Base-by-base conservation (phyloP, 2,113 vertebrate genomes). In the Okapia johnstoni region DNA sequence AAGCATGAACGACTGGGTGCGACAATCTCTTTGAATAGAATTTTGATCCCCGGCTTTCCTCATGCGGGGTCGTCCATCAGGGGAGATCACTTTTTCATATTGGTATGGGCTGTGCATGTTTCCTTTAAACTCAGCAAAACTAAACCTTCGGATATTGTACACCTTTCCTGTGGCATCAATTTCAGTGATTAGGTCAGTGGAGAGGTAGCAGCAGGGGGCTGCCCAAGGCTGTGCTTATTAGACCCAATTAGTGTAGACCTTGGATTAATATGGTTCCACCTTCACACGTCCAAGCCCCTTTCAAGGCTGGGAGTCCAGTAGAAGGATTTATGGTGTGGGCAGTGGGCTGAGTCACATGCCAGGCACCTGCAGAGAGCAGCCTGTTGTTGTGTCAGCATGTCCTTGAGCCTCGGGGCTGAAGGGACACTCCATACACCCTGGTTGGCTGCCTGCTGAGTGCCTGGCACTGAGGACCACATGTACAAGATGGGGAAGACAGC, bases 171-270 rank as follows among this genome's bases (percentile, higher is more conserved):
- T 57, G 84, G 92, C 63, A 88, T 95, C 57, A 86, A 85, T 97
- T 90, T 52, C 63, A 60, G 85, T 92, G 96, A 93, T 80, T 58
- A 89, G 73, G 58, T 79, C 87, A 87, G 33, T 58, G 73, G 25
- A 25, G 12, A 87, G 43, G 25, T 14, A 48, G 61, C 23, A 73
- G 46, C 30, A 12, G 63, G 55, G 57, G 57, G 70, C 54, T 94
- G 26, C 36, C 70, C 85, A 92, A 94, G 87, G 85, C 87, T 96
- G 52, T 92, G 73, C 48, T 86, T 86, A 76, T 97, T 96, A 97
- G 73, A 95, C 13, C 6, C 23, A 94, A 88, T 96, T 97, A 84
- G 54, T 50, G 12, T n/a, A 95, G 76, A 93, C 92, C 81, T 93
- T 93, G 79, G 48, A 93, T 93, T 95, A 96, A 84, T 90, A 58